These are phyloP conservation scores for Callopanchax toddi DNA, from an alignment of 2,113 vertebrate genomes.

Conservation along the genomic window DNA sequence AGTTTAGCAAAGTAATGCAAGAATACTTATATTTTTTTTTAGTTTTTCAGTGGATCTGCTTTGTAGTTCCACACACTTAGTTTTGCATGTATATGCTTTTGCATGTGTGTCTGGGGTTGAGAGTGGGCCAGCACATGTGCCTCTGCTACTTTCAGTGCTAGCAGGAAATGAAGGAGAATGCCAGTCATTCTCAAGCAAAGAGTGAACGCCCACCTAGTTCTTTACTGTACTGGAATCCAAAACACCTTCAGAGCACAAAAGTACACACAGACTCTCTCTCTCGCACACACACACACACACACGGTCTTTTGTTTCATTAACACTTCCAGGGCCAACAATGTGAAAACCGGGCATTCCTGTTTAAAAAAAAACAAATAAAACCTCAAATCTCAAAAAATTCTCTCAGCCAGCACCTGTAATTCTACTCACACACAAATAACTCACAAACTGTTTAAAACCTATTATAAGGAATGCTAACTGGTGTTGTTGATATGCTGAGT, in stretches of 20 bases:
- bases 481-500: conserved; percentile 38
- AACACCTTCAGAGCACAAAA: conserved; percentile 30
- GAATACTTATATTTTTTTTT: not conserved
- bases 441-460: conserved; percentile 7
- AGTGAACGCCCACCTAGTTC: conserved; percentile 60
- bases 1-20: conserved; percentile 1
- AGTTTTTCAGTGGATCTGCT: not conserved
- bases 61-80: not conserved
- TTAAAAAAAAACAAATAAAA: not conserved
- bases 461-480: conserved; percentile 41
- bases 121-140: conserved; percentile 37
- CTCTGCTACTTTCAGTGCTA: conserved; percentile 49
- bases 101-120: conserved; percentile 23
- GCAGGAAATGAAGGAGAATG: conserved; percentile 82
- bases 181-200: conserved; percentile 74
- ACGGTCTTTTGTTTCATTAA: conserved; percentile 30
- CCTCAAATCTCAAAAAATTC: too few species aligned
- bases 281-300: conserved; percentile 4
- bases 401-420: conserved; percentile 45
- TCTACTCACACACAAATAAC: conserved; percentile 20
- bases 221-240: conserved; percentile 60
- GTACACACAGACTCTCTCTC: conserved; percentile 13
- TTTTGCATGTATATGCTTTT: conserved; percentile 9
- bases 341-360: conserved; percentile 25
- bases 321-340: conserved; percentile 28